Conservation (phyloP, 2,113 vertebrate species). For the Rana temporaria region DNA sequence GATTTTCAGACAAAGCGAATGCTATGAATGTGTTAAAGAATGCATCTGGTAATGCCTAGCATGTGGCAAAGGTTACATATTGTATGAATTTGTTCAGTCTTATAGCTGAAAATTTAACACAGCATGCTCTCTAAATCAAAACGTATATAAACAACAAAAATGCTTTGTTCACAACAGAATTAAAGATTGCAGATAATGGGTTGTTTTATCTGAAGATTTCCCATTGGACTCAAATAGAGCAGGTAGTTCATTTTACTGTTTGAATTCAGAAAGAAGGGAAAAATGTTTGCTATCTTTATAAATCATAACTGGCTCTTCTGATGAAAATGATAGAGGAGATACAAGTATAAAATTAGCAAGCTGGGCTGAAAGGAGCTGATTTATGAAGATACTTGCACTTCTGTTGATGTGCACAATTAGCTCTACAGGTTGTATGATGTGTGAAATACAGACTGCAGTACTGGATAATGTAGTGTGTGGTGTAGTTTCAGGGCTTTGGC, state of each 20-base stretch:
- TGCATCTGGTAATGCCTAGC: background rate
- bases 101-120: background rate
- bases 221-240: slow-evolving; percentile 1
- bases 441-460: too few species aligned
- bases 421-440: background rate
- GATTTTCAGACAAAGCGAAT: background rate
- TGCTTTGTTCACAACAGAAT: slow-evolving; percentile 13
- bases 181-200: slow-evolving; percentile 26
- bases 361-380: background rate
- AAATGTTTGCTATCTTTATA: slow-evolving; percentile 34
- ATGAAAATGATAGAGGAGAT: background rate
- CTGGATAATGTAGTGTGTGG: background rate
- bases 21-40: background rate
- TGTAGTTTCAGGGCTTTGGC: background rate
- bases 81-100: background rate
- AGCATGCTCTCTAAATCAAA: background rate
- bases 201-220: slow-evolving; percentile 34
- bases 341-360: slow-evolving; percentile 15
- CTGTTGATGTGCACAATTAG: background rate
- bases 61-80: background rate
- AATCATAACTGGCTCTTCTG: slow-evolving; percentile 8
- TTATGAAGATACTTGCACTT: background rate
- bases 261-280: slow-evolving; percentile 10
- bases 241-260: slow-evolving; percentile 6
- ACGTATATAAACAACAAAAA: background rate